These are phyloP conservation scores for Trachemys scripta DNA, from an alignment of 2,113 vertebrate species.

Conservation along the genomic window DNA sequence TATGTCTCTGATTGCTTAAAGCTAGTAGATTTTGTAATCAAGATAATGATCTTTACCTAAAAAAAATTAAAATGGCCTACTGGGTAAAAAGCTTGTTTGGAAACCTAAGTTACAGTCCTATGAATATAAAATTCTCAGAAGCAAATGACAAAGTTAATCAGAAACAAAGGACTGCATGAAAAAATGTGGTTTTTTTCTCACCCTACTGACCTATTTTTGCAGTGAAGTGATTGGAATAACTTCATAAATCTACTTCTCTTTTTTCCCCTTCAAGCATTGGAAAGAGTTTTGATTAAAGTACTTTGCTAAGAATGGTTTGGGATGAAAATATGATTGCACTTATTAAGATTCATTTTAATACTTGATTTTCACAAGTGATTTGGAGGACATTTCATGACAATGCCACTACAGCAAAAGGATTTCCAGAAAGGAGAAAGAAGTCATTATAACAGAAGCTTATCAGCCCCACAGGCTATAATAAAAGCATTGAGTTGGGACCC, in stretches of 20 bases:
- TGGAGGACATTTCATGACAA: constrained; percentile 42
- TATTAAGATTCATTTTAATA: constrained; percentile 43
- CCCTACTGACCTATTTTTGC: constrained; percentile 57
- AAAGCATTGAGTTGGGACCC: neutral
- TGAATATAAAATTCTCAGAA: constrained; percentile 8
- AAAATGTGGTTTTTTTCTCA: neutral
- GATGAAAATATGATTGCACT: constrained; percentile 50
- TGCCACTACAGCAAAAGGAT: neutral
- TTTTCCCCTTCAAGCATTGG: neutral
- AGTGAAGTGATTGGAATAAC: constrained; percentile 39
- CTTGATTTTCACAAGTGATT: constrained; percentile 28
- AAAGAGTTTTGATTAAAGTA: constrained; percentile 57
- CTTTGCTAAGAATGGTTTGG: constrained; percentile 35
- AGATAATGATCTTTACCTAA: constrained; percentile 6
- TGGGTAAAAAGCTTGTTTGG: constrained; percentile 3
- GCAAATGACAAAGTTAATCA: neutral
- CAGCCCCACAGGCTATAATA: neutral
- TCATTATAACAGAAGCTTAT: constrained; percentile 30
- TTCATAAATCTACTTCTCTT: constrained; percentile 50
- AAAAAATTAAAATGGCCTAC: fast-evolving
- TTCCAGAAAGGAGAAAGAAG: constrained; percentile 15
- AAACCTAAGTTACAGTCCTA: neutral
- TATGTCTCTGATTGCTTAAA: neutral
- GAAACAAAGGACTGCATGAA: neutral
- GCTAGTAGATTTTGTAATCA: constrained; percentile 2